These are phyloP conservation scores for Temnothorax longispinosus DNA, from an alignment of 1,140 invertebrate genomes.

Conservation along the genomic window DNA sequence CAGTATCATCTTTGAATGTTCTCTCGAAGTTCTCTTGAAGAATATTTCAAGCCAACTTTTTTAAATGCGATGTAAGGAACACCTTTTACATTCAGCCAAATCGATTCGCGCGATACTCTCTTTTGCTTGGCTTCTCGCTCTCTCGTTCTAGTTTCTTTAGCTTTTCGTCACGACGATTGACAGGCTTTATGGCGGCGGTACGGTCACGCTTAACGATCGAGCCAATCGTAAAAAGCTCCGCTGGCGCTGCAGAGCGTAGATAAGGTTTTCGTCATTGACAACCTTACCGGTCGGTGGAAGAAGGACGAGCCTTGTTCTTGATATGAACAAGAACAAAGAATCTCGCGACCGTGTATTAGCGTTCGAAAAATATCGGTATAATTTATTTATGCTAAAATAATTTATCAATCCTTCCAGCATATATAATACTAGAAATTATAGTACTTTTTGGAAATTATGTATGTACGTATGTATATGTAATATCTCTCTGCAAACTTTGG, in stretches of 20 bases:
- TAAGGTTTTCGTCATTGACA: slow-evolving; percentile 67
- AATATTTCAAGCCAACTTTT: neutral
- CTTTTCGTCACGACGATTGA: slow-evolving; percentile 66
- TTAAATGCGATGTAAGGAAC: slow-evolving; percentile 1
- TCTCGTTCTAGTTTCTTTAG: slow-evolving; percentile 48
- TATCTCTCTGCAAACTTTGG: neutral
- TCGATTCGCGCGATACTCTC: slow-evolving; percentile 26
- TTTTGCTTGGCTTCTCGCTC: slow-evolving; percentile 19
- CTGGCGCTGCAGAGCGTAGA: slow-evolving; percentile 54
- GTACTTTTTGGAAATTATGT: neutral
- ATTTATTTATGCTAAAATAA: neutral
- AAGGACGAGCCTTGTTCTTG: slow-evolving; percentile 3
- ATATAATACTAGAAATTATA: neutral
- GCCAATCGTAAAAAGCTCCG: slow-evolving; percentile 67
- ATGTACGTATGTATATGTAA: neutral
- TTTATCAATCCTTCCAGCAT: neutral
- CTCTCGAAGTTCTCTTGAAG: neutral
- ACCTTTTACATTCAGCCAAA: neutral
- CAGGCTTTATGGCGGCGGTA: slow-evolving; percentile 56
- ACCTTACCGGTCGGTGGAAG: neutral
- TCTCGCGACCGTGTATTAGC: neutral
- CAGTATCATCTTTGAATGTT: neutral
- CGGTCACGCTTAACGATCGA: slow-evolving; percentile 65
- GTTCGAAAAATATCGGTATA: neutral
- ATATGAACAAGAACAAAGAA: slow-evolving; percentile 1